Base-by-base conservation (phyloP, 92 coral and sea anemone species). In the Chrysogorgia sp. region DNA sequence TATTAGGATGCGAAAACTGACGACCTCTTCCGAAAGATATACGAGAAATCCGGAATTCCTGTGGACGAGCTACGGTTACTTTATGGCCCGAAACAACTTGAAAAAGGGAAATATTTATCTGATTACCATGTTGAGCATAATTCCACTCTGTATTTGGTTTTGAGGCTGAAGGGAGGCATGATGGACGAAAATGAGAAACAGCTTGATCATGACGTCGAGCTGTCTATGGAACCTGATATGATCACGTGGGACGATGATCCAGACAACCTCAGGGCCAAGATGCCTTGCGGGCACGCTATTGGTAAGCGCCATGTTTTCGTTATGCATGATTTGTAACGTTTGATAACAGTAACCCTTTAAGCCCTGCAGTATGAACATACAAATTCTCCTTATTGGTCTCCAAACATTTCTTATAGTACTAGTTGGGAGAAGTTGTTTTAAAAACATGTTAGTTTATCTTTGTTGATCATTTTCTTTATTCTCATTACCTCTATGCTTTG, bases 161-260 rank as follows among this genome's bases (percentile, higher is more conserved):
- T 91, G 31, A 88, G 93, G 12, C 83, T 91, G 7, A 32, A 23
- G 2, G 93, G 93, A 0, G 97, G 97, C 13, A 84, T 86, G 81
- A 58, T 68, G 37, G 79, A 83, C 5, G 65, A 31, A 21, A 71
- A 80, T 45, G 69, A 43, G 37, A 91, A 91, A 75, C 86, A 60
- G 52, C 78, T 91, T 40, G 97, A 91, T 82, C 91, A 86, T 31
- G 93, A 80, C 30, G 90, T 91, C 10, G 97, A 89, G 58, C 72
- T 91, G 28, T 31, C 86, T 1, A 85, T 84, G 12, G 90, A 86
- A 32, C 97, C 97, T 33, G 97, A 92, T 75, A 92, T 92, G 97
- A 92, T 92, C 82, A 92, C 93, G 74, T 89, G 97, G 97, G 97
- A 92, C 53, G 93, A 92, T 65, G 93, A 92, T 20, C 91, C 97